Percentiles rank a stretch among this genome's conserved stretches.
phyloP scores from a whole-genome alignment of 92 coral and sea anemone species.

The Paramuricea clavata region DNA sequence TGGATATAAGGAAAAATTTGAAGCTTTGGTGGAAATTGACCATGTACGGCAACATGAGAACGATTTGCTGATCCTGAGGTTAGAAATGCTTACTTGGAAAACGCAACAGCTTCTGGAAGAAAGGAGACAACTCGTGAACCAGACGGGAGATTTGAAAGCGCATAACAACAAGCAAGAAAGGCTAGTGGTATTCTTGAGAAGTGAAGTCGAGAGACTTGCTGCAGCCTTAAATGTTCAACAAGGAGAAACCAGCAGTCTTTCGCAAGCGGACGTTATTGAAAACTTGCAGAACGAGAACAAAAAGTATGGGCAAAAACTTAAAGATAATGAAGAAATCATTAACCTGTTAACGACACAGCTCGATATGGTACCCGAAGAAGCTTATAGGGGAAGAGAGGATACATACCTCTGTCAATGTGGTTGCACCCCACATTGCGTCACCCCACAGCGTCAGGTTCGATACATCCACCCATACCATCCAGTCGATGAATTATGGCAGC shows the following conservation, averaged over 20 bases:
- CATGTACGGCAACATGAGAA: constrained; percentile 87
- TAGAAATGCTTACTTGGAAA: constrained; percentile 64
- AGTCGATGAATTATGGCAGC: constrained; percentile 67
- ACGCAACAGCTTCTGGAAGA: no score
- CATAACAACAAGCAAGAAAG: constrained; percentile 76
- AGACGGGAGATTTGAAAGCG: constrained; percentile 67
- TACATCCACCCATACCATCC: constrained; percentile 72
- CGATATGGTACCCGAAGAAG: constrained; percentile 81
- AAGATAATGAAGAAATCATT: constrained; percentile 84
- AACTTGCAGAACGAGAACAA: constrained; percentile 84
- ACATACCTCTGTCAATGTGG: constrained; percentile 2
- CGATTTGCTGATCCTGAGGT: constrained; percentile 67
- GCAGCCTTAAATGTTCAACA: constrained; percentile 5
- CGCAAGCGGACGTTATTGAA: no score
- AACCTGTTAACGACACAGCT: constrained; percentile 83
- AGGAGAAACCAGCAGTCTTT: constrained; percentile 58
- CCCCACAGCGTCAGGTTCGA: constrained; percentile 80
- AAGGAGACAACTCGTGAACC: constrained; percentile 63
- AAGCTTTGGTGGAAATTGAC: constrained; percentile 69
- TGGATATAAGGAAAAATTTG: not conserved
- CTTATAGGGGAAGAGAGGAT: not conserved
- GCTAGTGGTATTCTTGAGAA: constrained; percentile 76
- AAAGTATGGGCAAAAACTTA: constrained; percentile 73
- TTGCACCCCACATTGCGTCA: no score
- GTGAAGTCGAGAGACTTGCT: constrained; percentile 84